Evolutionary conservation across 30 jellyfish, hydroid and myxozoan species (phyloP).

Genomic region (Aurelia aurita): DNA sequence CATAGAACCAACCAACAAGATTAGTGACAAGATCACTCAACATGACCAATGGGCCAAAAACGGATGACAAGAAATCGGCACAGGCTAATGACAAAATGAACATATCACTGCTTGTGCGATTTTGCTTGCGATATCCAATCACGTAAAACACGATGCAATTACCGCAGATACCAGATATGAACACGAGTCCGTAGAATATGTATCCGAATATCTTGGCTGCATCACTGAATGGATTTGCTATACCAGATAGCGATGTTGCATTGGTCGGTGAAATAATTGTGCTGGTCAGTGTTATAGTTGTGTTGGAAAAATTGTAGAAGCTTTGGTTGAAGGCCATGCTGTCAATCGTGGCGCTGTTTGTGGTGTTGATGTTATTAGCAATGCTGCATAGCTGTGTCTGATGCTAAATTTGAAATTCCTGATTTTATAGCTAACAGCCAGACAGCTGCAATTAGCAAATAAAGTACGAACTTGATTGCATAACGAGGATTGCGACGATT

Average conservation of each 20-base stretch:
- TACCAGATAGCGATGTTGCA: background rate
- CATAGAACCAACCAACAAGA: slow-evolving; percentile 44
- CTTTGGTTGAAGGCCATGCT: no score
- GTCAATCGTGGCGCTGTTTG: no score
- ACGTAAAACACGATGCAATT: slow-evolving; percentile 57
- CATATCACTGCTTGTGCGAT: slow-evolving; percentile 35
- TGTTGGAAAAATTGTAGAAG: no score
- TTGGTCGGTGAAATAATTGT: background rate
- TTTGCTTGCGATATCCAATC: slow-evolving; percentile 48
- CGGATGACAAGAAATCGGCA: slow-evolving; percentile 43
- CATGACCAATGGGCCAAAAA: slow-evolving; percentile 53
- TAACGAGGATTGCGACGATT: no score
- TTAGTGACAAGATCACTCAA: slow-evolving; percentile 20
- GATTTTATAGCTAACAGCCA: no score
- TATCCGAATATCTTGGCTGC: slow-evolving; percentile 18
- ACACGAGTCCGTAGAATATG: slow-evolving; percentile 33
- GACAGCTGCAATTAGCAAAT: no score
- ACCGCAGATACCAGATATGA: slow-evolving; percentile 49
- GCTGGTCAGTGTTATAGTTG: no score
- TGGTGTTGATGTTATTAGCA: no score
- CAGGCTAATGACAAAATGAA: slow-evolving; percentile 52
- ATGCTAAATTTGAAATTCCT: no score
- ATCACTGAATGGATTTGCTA: background rate
- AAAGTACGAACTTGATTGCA: no score
- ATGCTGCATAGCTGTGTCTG: no score